Base-by-base conservation (phyloP, 2,888 invertebrate genomes). In the Scaptomyza reducta region DNA sequence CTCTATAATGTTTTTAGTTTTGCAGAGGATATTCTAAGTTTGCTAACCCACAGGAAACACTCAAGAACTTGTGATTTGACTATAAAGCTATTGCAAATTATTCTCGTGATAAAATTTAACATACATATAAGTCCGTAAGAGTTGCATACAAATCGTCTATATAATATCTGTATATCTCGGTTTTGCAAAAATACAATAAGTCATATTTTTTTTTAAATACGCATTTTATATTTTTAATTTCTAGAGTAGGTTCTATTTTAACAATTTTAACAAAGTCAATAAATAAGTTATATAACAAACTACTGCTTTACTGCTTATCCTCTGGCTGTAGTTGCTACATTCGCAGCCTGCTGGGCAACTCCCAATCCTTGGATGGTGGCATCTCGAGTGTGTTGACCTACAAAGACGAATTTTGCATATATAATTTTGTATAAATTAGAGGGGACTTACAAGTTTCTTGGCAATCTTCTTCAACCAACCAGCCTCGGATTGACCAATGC, bases 391-490 rank as follows among this genome's bases (percentile, higher is more conserved):
- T 88, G 78, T 22, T 90, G 88, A 3, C 74, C 88, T 89, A 7
- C n/a, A 25, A 14, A 7, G 0, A 46, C 6, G 50, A 35, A n/a
- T 10, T 4, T 11, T n/a, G n/a, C n/a, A n/a, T n/a, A n/a, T n/a
- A n/a, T n/a, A n/a, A n/a, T n/a, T n/a, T n/a, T n/a, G n/a, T n/a
- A n/a, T n/a, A n/a, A n/a, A n/a, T n/a, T n/a, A n/a, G 0, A 0
- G 1, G 0, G 1, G 0, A 78, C 85, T 87, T 77, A 90, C 89
- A 61, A 89, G 59, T 81, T 72, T 80, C 72, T 90, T 89, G 58
- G 83, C 89, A 54, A 90, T 69, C 49, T 90, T 89, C 61, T 82
- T 89, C 2, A 89, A 57, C 89, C 86, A 89, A 10, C 89, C 87
- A n/a, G 89, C 90, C 18, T 90, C 82, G 9, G 84, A 77, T 71